phyloP scores from a whole-genome alignment of 2,113 vertebrate species.

The Blennius ocellaris region DNA sequence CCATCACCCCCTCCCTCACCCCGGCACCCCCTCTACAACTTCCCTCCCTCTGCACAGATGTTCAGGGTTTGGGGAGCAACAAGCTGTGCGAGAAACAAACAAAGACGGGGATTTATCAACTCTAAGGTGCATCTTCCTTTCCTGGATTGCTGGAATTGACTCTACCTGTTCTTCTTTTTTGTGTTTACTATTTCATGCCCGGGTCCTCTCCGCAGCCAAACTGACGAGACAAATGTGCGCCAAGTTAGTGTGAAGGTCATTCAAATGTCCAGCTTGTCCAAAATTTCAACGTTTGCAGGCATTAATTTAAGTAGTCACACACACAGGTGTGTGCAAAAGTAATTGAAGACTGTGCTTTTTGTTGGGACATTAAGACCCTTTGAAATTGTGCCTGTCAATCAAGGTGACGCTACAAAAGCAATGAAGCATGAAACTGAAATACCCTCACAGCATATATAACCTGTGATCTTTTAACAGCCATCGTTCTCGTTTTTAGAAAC shows the following conservation, averaged over 20 bases:
- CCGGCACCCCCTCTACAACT: too few relatives aligned
- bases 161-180: conserved; percentile 19
- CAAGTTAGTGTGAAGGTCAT: conserved; percentile 36
- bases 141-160: conserved; percentile 19
- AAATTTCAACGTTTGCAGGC: conserved; percentile 34
- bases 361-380: too few relatives aligned
- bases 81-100: conserved; percentile 70
- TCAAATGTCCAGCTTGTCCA: conserved; percentile 41
- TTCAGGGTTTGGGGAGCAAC: conserved; percentile 70
- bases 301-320: conserved; percentile 38
- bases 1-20: conserved; percentile 41
- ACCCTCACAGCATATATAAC: too few relatives aligned
- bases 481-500: too few relatives aligned
- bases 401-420: too few relatives aligned
- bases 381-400: too few relatives aligned
- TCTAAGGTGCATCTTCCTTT: conserved; percentile 23
- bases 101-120: conserved; percentile 53
- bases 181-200: conserved; percentile 2
- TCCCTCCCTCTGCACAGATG: conserved; percentile 68
- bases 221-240: conserved; percentile 42
- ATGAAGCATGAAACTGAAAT: too few relatives aligned
- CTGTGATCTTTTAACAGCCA: too few relatives aligned
- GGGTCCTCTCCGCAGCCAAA: conserved; percentile 16
- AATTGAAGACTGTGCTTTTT: too few relatives aligned
- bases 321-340: not conserved